Base-by-base conservation (phyloP, 2,797 vertebrate genomes). In the Peromyscus nudipes region DNA sequence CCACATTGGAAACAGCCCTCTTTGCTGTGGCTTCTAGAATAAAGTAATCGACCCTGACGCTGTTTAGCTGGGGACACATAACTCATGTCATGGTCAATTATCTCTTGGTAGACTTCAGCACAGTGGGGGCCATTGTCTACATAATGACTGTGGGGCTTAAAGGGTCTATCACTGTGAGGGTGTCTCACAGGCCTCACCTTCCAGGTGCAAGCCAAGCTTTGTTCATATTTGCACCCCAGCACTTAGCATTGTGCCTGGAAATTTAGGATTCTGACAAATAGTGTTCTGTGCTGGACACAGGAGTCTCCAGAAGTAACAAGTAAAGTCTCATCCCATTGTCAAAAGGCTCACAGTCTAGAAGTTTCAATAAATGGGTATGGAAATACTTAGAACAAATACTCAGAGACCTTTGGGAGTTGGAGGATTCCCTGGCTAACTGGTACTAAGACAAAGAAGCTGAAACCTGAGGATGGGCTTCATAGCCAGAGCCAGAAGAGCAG, bases 51-150 rank as follows among this genome's bases (percentile, higher is more conserved):
- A 97, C 96, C 55, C 60, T 96, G 92, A 95, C 80, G 79, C 79
- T n/a, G 90, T 98, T 98, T 90, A 94, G 91, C 83, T 19, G 77
- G 43, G 96, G 96, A 92, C 40, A 31, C 94, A 97, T 98, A 97
- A 97, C 98, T 98, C 97, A 98, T 0, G 97, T 96, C 94, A 49
- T 2, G 95, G 94, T 96, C 96, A 96, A 98, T 98, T 98, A 97
- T 98, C 81, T 98, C 97, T 96, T 84, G 86, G 76, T 98, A 98
- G 86, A 93, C 40, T 93, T 97, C 37, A 85, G 86, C 98, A 96
- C 92, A 97, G 98, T 7, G 57, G 96, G 86, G 55, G 91, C 96
- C 89, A 93, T 92, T 97, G 98, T 98, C 97, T 96, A 97, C 75
- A 57, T 96, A 98, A 96, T 84, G 82, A 64, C 79, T 10, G 14